phyloP scores from a whole-genome alignment of 2,888 invertebrate genomes.

The Gasteruption jaculator region DNA sequence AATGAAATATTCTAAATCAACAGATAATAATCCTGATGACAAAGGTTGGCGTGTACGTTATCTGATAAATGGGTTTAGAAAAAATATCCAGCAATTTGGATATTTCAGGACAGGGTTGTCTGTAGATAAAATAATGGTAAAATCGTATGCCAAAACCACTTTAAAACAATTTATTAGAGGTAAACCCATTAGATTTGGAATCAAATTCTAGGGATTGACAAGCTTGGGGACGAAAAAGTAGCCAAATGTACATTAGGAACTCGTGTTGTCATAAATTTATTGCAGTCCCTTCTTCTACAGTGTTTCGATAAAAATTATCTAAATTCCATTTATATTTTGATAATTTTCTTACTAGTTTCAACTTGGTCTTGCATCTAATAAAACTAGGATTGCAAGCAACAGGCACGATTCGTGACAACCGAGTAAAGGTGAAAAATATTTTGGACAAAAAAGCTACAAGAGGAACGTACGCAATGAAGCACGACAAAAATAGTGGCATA shows the following conservation, averaged over 20 bases:
- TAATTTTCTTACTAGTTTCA: conserved; percentile 19
- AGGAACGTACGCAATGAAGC: conserved; percentile 16
- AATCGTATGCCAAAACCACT: conserved; percentile 16
- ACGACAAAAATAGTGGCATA: conserved; percentile 22
- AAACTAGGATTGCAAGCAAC: conserved; percentile 17
- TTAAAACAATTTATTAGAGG: conserved; percentile 21
- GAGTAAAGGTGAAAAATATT: no score
- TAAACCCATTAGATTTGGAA: no score
- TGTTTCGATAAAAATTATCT: conserved; percentile 11
- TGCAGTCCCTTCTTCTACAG: conserved; percentile 14
- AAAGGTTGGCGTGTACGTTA: no score
- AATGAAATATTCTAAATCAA: no score
- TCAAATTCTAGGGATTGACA: no score
- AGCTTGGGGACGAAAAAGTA: no score
- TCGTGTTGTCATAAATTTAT: no score
- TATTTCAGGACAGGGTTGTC: conserved; percentile 18
- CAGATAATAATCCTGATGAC: no score
- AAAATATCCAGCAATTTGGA: no score
- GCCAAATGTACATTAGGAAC: conserved; percentile 19
- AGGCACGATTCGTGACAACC: conserved; percentile 21
- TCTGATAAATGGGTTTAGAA: no score
- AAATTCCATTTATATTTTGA: conserved; percentile 21
- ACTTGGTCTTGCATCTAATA: conserved; percentile 21
- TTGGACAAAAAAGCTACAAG: no score
- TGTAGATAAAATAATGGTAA: no score